Percentiles rank a stretch among this genome's conserved stretches.
Evolutionary conservation across 37 sponge, comb jelly and placozoan species (phyloP).

Genomic region (Diacarnus erythraeanus): DNA sequence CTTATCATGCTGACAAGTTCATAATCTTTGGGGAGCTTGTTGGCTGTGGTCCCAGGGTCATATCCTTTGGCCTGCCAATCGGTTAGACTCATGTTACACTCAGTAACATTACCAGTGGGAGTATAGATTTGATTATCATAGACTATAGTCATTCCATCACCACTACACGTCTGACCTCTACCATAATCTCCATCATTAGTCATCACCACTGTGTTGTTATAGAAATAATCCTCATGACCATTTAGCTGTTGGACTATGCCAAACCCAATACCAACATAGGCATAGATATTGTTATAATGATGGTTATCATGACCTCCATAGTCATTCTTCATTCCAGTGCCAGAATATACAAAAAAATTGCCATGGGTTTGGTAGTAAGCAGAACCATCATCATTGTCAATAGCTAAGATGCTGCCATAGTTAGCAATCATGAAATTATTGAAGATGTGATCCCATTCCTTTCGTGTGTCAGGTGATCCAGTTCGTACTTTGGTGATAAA

Average conservation of each 20-base stretch:
- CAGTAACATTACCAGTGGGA: constrained; percentile 67
- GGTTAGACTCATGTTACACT: constrained; percentile 52
- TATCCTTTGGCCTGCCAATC: constrained; percentile 67
- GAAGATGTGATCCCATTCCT: constrained; percentile 37
- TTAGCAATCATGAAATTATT: constrained; percentile 65
- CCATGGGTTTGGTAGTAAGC: constrained; percentile 52
- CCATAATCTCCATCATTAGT: constrained; percentile 58
- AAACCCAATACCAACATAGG: constrained; percentile 52
- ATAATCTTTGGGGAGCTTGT: constrained; percentile 31
- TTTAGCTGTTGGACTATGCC: constrained; percentile 31
- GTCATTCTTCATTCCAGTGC: constrained; percentile 66
- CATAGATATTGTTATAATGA: constrained; percentile 55
- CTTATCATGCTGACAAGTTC: constrained; percentile 6
- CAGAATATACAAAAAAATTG: constrained; percentile 66
- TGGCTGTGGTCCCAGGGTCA: constrained; percentile 59
- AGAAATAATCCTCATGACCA: constrained; percentile 65
- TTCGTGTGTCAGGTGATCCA: constrained; percentile 36
- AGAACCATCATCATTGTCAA: constrained; percentile 85
- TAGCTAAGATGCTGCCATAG: constrained; percentile 53
- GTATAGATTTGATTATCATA: constrained; percentile 59
- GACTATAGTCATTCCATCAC: constrained; percentile 52
- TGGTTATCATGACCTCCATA: constrained; percentile 62
- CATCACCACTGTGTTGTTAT: constrained; percentile 58
- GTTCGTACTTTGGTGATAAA: constrained; percentile 46
- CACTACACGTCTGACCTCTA: constrained; percentile 22